A percentile compares a stretch with the other conserved stretches of the same genome.
phyloP scores from a whole-genome alignment of 2,797 vertebrate genomes.

The Gallinago stenura region DNA sequence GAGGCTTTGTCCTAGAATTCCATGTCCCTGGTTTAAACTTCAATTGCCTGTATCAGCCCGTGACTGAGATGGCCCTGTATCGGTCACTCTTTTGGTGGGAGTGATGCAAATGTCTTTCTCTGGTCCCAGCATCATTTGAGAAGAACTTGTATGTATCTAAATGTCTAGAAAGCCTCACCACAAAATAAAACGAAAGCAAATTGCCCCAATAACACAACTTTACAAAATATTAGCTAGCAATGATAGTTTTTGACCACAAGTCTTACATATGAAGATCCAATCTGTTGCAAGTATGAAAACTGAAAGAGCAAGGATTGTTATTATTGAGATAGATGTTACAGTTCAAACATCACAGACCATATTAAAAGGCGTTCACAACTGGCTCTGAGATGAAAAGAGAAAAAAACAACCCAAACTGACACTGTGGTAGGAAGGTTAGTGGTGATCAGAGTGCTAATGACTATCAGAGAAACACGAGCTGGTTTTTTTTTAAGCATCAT shows the following conservation, averaged over 20 bases:
- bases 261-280: neutral
- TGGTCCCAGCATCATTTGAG: neutral
- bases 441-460: conserved; percentile 35
- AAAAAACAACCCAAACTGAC: neutral
- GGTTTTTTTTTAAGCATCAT: conserved; percentile 2
- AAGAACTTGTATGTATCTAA: neutral
- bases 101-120: neutral
- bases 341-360: conserved; percentile 4
- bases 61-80: neutral
- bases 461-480: neutral
- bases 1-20: conserved; percentile 43
- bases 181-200: neutral
- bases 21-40: conserved; percentile 9
- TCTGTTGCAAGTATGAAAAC: neutral
- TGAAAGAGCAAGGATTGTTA: neutral
- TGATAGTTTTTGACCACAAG: neutral
- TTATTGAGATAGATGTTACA: conserved; percentile 3
- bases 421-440: neutral
- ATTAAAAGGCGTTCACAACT: neutral
- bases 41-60: neutral
- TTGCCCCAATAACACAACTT: neutral
- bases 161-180: neutral
- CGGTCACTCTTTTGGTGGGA: neutral
- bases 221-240: neutral
- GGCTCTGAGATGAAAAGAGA: neutral